Base-by-base conservation (phyloP, 2,113 vertebrate genomes). In the Ibidorhyncha struthersii region DNA sequence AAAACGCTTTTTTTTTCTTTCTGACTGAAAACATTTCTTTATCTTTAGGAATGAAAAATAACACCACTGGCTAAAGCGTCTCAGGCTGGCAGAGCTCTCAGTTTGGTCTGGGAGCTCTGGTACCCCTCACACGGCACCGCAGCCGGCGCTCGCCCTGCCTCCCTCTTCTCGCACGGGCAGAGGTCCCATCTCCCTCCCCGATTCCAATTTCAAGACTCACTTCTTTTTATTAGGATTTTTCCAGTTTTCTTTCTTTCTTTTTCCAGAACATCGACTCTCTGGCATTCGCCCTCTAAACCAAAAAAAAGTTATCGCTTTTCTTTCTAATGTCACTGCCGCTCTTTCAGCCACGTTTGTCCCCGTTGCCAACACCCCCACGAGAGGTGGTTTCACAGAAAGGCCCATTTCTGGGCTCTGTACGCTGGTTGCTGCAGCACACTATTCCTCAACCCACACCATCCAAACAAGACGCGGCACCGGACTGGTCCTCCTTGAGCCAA, bases 1-100 rank as follows among this genome's bases (percentile, higher is more conserved):
- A 97, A 94, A 96, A 93, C 66, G 69, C 86, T 29, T 96, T 96
- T 26, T 61, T 61, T 58, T 58, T 43, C 43, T 66, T 91, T 94
- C 94, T 94, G 50, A 62, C 88, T 93, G 92, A 97, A 98, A 97
- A 95, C 79, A 90, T 80, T 90, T 74, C 70, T 87, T 97, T 96
- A 97, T 94, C 93, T 94, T 86, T 56, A 91, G 97, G 96, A 97
- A 97, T 96, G 93, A 96, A 98, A 98, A 98, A 93, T 89, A 97
- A 97, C 95, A 97, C 91, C 83, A 62, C 32, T 52, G 65, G 67
- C 96, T 96, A 81, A 93, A 69, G 13, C 81, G 91, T 83, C 93
- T 86, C 74, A 79, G 85, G 86, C 97, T 86, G 82, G 67, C 70
- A 77, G 92, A 3, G 36, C 79, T 96, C 89, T 86, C 82, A 65